A percentile compares a stretch with the other conserved stretches of the same genome.
phyloP scores from a whole-genome alignment of 2,113 vertebrate species.

The Lepus timidus region DNA sequence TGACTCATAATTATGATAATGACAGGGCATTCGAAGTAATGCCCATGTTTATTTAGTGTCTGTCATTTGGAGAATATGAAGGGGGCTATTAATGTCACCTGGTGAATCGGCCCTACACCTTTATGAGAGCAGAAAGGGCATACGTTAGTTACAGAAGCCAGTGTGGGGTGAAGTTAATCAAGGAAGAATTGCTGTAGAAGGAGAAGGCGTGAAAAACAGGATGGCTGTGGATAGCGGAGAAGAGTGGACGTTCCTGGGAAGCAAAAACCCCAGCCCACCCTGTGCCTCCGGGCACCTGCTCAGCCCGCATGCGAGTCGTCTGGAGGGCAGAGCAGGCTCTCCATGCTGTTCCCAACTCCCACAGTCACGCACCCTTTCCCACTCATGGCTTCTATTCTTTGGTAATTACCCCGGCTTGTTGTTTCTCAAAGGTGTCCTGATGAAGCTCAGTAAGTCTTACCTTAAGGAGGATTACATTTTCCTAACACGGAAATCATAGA shows the following conservation, averaged over 20 bases:
- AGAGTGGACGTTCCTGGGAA: not conserved
- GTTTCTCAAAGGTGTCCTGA: not conserved
- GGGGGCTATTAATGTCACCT: not conserved
- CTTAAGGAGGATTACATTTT: conserved; percentile 5
- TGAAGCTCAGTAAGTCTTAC: not conserved
- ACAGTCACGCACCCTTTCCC: not conserved
- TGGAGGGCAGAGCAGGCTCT: not conserved
- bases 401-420: not conserved
- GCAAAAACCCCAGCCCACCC: not conserved
- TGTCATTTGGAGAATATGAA: conserved; percentile 20
- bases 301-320: not conserved
- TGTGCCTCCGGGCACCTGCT: not conserved
- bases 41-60: not conserved
- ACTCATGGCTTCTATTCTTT: not conserved
- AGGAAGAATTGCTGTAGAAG: not conserved
- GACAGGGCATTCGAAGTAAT: not conserved
- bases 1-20: conserved; percentile 33
- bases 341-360: rapidly evolving
- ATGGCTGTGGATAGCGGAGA: not conserved
- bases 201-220: not conserved
- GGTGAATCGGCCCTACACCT: not conserved
- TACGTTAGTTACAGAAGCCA: not conserved
- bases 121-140: not conserved
- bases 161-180: not conserved
- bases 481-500: not conserved